These are phyloP conservation scores for Eudasyphora cyanicolor DNA, from an alignment of 2,888 invertebrate species.

Conservation along the genomic window DNA sequence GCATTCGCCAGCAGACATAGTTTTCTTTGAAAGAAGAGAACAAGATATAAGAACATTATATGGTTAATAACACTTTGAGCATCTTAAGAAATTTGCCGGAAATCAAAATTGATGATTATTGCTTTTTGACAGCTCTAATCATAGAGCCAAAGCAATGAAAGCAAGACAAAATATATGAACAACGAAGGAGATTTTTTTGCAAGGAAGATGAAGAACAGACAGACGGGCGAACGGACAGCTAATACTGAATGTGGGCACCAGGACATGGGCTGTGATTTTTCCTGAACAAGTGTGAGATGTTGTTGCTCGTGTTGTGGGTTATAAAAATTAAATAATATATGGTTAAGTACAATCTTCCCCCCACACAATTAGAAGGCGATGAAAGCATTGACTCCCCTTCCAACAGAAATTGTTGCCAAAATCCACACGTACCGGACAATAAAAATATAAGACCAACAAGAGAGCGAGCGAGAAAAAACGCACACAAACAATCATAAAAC, in stretches of 20 bases:
- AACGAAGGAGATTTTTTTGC: not conserved
- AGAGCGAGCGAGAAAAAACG: not conserved
- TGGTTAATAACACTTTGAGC: slow-evolving; percentile 13
- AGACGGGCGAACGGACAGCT: slow-evolving; percentile 51
- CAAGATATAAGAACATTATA: slow-evolving; percentile 18
- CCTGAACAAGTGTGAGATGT: not conserved
- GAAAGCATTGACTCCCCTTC: slow-evolving; percentile 1
- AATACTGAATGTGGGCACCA: slow-evolving; percentile 36
- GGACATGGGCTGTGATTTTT: slow-evolving; percentile 39
- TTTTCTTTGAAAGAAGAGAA: not conserved
- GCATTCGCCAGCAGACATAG: not conserved
- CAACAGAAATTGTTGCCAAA: too few species aligned
- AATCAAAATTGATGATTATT: slow-evolving; percentile 80
- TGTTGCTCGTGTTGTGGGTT: slow-evolving; percentile 42
- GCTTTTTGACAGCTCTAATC: slow-evolving; percentile 78
- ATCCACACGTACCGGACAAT: slow-evolving; percentile 52
- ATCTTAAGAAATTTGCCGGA: slow-evolving; percentile 67
- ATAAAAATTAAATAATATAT: slow-evolving; percentile 65
- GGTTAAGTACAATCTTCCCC: slow-evolving; percentile 52
- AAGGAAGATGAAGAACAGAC: not conserved
- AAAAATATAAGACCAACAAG: slow-evolving; percentile 46
- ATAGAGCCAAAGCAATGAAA: slow-evolving; percentile 52
- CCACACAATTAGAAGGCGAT: slow-evolving; percentile 51
- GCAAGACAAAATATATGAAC: slow-evolving; percentile 11
- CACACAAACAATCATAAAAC: slow-evolving; percentile 66